These are phyloP conservation scores for Rhineura floridana DNA, from an alignment of 2,113 vertebrate species.

Conservation along the genomic window DNA sequence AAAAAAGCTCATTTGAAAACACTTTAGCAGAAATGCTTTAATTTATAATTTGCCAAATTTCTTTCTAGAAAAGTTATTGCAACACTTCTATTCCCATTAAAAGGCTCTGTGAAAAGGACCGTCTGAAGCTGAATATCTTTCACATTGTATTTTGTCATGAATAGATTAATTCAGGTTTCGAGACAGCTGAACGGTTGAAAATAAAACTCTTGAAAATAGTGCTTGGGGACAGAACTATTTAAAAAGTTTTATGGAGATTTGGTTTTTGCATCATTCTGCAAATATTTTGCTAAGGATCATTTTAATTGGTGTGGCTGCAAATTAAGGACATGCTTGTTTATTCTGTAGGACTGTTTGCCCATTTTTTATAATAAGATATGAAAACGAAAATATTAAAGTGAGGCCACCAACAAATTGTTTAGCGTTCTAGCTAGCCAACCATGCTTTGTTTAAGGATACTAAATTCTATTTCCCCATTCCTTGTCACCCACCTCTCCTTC, in stretches of 20 bases:
- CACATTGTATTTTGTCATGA: background rate
- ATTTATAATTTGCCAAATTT: background rate
- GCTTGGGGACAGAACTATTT: background rate
- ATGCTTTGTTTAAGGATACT: too few relatives aligned
- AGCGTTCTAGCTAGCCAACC: too few relatives aligned
- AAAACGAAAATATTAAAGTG: background rate
- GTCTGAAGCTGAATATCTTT: background rate
- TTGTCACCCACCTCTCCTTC: too few relatives aligned
- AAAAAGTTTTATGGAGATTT: background rate
- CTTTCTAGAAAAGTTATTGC: background rate
- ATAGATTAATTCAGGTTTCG: background rate
- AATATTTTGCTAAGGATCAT: background rate
- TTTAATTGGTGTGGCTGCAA: background rate
- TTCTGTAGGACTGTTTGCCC: background rate
- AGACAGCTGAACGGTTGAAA: background rate
- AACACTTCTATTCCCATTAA: background rate
- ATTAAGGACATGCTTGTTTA: background rate
- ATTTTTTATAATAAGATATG: background rate
- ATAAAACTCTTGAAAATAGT: background rate
- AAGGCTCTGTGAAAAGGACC: background rate
- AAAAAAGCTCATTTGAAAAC: background rate
- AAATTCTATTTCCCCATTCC: too few relatives aligned
- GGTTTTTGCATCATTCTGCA: background rate
- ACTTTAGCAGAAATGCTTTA: background rate
- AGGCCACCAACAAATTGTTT: too few relatives aligned